These are phyloP conservation scores for Cephalopholis sonnerati DNA, from an alignment of 2,113 vertebrate genomes.

Conservation along the genomic window DNA sequence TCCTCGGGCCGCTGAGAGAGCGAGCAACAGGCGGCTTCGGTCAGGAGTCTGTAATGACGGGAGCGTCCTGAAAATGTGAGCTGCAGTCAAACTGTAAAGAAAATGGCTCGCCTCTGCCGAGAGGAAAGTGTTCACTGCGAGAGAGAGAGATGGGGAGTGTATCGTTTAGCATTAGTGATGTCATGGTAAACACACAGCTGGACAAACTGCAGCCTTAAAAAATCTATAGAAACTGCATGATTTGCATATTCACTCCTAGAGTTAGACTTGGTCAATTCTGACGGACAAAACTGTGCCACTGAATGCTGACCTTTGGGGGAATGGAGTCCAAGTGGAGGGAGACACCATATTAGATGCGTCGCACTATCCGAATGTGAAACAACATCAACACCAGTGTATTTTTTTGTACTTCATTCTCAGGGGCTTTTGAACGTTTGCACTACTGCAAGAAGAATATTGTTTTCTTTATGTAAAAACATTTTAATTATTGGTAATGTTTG, in stretches of 20 bases:
- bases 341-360: not conserved
- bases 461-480: too few species aligned
- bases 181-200: not conserved
- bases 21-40: conserved; percentile 26
- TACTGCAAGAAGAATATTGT: too few species aligned
- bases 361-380: not conserved
- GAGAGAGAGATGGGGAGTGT: not conserved
- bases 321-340: not conserved
- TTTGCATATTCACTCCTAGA: not conserved
- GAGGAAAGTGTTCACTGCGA: not conserved
- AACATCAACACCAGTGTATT: too few species aligned
- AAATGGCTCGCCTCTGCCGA: conserved; percentile 5
- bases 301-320: not conserved
- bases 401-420: too few species aligned
- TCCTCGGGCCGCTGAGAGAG: conserved; percentile 42
- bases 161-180: not conserved
- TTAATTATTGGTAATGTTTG: too few species aligned
- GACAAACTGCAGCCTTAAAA: not conserved
- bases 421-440: too few species aligned
- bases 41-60: conserved; percentile 31
- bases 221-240: not conserved
- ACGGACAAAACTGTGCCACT: not conserved
- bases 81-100: conserved; percentile 1
- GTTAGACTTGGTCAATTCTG: not conserved
- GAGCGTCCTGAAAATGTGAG: conserved; percentile 23